phyloP scores from a whole-genome alignment of 1,140 invertebrate genomes.

The Cyphomyrmex costatus region DNA sequence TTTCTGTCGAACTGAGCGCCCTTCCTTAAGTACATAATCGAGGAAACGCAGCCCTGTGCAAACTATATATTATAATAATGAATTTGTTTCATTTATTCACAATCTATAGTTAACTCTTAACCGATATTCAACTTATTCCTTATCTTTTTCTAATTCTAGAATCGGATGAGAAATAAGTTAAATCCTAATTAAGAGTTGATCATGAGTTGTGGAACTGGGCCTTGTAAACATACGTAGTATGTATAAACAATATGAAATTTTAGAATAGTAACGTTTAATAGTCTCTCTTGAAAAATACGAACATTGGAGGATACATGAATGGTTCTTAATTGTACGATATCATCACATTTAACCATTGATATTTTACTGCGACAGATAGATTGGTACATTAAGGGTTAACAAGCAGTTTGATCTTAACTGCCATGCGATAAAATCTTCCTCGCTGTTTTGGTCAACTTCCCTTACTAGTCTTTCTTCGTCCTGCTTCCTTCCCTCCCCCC shows the following conservation, averaged over 20 bases:
- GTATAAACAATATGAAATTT: no score
- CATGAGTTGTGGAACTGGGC: no score
- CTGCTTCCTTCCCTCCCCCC: not conserved
- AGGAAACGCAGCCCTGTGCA: not conserved
- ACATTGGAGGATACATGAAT: not conserved
- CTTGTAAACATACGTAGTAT: no score
- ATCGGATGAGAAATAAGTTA: no score
- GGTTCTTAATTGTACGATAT: not conserved
- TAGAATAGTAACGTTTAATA: not conserved
- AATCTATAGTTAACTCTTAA: no score
- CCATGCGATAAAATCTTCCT: conserved; percentile 56
- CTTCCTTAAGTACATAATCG: conserved; percentile 32
- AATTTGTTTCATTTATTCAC: conserved; percentile 72
- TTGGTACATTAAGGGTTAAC: conserved; percentile 67
- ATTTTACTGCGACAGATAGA: not conserved
- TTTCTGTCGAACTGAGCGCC: not conserved
- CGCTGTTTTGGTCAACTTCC: not conserved
- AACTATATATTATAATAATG: conserved; percentile 70
- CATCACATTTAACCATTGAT: conserved; percentile 4
- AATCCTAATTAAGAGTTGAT: no score
- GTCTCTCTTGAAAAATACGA: conserved; percentile 7
- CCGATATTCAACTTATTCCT: no score
- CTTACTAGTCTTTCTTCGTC: not conserved
- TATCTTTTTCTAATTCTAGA: no score
- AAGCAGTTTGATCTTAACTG: conserved; percentile 67